phyloP scores from a whole-genome alignment of 1,140 invertebrate genomes.

The Macrobrachium nipponense region DNA sequence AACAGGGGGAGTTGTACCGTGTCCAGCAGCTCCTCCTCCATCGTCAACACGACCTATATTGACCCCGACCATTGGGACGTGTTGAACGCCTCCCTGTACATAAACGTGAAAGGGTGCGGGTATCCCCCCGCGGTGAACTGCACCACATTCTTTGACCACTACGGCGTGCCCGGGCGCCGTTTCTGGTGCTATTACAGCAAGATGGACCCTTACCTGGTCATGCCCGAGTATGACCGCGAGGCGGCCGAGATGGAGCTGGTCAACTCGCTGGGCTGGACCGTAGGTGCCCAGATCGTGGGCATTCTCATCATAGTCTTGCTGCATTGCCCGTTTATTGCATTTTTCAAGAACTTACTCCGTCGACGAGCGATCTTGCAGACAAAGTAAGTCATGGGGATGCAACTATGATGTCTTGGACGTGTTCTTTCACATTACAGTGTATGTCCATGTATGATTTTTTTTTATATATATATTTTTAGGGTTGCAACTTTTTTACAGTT shows the following conservation, averaged over 20 bases:
- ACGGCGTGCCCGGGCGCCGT: conserved; percentile 77
- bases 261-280: conserved; percentile 55
- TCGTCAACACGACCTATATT: conserved; percentile 26
- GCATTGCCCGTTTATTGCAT: conserved; percentile 58
- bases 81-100: conserved; percentile 74
- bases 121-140: conserved; percentile 91
- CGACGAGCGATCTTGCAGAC: conserved; percentile 8
- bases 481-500: too few species aligned
- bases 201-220: conserved; percentile 85
- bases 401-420: not conserved
- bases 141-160: conserved; percentile 82
- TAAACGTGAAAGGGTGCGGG: conserved; percentile 90
- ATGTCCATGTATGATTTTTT: not conserved
- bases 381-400: conserved; percentile 23
- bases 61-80: conserved; percentile 54
- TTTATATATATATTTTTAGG: too few species aligned
- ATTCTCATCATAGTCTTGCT: conserved; percentile 53
- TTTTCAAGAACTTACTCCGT: conserved; percentile 37
- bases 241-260: conserved; percentile 32
- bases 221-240: conserved; percentile 82
- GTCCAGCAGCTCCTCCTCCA: conserved; percentile 6
- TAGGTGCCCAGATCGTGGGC: conserved; percentile 51
- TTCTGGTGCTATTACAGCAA: conserved; percentile 89
- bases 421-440: not conserved
- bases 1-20: not conserved